Evolutionary conservation across 2,888 invertebrate genomes (phyloP).

Genomic region (Celastrina argiolus): DNA sequence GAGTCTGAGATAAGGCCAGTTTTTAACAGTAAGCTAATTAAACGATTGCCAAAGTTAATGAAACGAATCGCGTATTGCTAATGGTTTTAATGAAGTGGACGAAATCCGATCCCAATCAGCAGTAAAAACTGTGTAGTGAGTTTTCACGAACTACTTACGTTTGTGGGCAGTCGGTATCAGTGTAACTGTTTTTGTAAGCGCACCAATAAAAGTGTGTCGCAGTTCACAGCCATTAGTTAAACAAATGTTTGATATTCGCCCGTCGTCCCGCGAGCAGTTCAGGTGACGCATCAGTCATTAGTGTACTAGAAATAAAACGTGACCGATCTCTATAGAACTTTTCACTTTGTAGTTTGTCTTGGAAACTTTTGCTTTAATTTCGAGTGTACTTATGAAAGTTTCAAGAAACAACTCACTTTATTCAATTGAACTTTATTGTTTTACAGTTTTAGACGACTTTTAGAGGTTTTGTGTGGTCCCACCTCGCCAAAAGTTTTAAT

Average conservation of each 20-base stretch:
- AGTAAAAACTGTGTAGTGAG: neutral
- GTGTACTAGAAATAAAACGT: slow-evolving; percentile 38
- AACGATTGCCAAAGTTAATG: neutral
- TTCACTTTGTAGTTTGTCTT: slow-evolving; percentile 27
- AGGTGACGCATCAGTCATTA: slow-evolving; percentile 41
- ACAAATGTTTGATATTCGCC: slow-evolving; percentile 37
- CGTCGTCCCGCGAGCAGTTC: slow-evolving; percentile 32
- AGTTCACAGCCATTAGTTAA: slow-evolving; percentile 35
- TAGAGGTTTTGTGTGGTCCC: neutral
- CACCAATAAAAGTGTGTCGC: slow-evolving; percentile 29
- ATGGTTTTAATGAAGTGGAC: neutral
- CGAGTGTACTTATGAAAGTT: slow-evolving; percentile 7
- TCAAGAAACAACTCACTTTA: neutral
- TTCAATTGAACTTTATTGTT: neutral
- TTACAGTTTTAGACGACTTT: neutral
- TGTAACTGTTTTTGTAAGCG: slow-evolving; percentile 18
- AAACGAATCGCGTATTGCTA: neutral
- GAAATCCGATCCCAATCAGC: neutral
- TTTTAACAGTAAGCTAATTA: neutral
- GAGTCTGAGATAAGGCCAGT: too few relatives aligned
- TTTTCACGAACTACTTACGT: neutral
- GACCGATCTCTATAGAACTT: slow-evolving; percentile 33
- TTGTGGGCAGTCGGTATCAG: neutral
- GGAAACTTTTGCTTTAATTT: slow-evolving; percentile 26
- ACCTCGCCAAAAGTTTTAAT: neutral